Base-by-base conservation (phyloP, 2,888 invertebrate species). In the Limnephilus rhombicus region DNA sequence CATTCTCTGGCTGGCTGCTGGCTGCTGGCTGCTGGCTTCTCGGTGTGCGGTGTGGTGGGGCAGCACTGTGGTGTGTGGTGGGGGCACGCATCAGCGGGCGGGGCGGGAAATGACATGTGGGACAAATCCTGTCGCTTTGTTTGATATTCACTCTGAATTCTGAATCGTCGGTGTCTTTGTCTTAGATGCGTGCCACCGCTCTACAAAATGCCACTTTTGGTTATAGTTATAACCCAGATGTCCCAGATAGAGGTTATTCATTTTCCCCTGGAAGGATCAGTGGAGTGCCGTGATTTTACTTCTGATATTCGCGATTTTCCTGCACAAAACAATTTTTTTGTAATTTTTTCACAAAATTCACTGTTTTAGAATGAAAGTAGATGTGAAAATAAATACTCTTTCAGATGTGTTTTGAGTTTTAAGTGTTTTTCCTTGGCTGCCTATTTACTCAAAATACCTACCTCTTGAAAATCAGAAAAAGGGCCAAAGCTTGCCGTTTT, bases 141-240 rank as follows among this genome's bases (percentile, higher is more conserved):
- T 85, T 85, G 41, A 85, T 85, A 85, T 85, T 85, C 85, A 85
- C 15, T 85, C 41, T 18, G 41, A 34, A 24, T 41, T 85, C 41
- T 18, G 41, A 34, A 24, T 41, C 41, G 34, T 85, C 85, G n/a
- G 85, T 41, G 41, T 41, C 41, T 41, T 85, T 85, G 85, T 85
- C 37, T 85, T 85, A 37, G 85, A 85, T 85, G 41, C 85, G 85
- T 41, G 85, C 34, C 41, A 85, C 85, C 24, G n/a, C 68, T 68
- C 24, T 68, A 68, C 68, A 68, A 68, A 68, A 68, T 68, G 24
- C 68, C 24, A 68, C 24, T 68, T 68, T 68, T n/a, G 68, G 68
- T 68, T 68, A n/a, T 68, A 68, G 68, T 68, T 68, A n/a, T 68
- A 68, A 68, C 68, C 68, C 68, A 68, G 68, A 24, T 68, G 68